Conservation (phyloP, 1,140 invertebrate genomes). For the Telenomus remus region DNA sequence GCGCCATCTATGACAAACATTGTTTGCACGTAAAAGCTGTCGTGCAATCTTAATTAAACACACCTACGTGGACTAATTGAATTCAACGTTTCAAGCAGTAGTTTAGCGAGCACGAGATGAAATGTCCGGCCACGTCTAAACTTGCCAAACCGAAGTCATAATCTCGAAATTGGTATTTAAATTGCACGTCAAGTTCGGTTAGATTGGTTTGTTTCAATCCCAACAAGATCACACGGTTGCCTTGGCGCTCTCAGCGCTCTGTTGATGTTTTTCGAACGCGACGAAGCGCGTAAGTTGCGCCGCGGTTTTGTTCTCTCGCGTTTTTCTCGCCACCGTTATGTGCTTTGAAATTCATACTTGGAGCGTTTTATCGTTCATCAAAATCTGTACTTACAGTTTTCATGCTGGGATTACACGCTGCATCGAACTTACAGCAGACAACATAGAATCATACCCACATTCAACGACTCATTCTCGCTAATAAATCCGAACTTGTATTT, state of each 20-base stretch:
- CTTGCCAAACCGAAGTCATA: no score
- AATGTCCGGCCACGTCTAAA: not conserved
- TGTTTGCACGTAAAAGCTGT: slow-evolving; percentile 36
- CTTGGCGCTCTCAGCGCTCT: no score
- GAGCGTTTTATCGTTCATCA: slow-evolving; percentile 42
- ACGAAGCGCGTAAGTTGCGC: slow-evolving; percentile 38
- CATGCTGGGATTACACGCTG: slow-evolving; percentile 2
- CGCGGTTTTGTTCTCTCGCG: slow-evolving; percentile 28
- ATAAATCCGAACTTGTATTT: no score
- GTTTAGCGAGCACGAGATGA: not conserved
- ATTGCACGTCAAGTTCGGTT: no score
- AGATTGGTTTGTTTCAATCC: no score
- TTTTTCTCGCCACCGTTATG: slow-evolving; percentile 47
- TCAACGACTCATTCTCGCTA: no score
- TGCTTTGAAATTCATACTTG: slow-evolving; percentile 40
- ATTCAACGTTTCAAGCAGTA: slow-evolving; percentile 31
- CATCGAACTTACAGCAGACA: slow-evolving; percentile 2
- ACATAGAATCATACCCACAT: not conserved
- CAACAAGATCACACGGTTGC: no score
- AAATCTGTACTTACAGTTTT: slow-evolving; percentile 38
- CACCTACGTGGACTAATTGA: slow-evolving; percentile 26
- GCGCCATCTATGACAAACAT: slow-evolving; percentile 31
- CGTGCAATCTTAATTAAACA: slow-evolving; percentile 30
- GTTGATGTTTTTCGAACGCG: slow-evolving; percentile 1
- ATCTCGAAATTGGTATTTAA: no score